phyloP scores from a whole-genome alignment of 1,140 invertebrate species.

The Polypedilum vanderplanki region DNA sequence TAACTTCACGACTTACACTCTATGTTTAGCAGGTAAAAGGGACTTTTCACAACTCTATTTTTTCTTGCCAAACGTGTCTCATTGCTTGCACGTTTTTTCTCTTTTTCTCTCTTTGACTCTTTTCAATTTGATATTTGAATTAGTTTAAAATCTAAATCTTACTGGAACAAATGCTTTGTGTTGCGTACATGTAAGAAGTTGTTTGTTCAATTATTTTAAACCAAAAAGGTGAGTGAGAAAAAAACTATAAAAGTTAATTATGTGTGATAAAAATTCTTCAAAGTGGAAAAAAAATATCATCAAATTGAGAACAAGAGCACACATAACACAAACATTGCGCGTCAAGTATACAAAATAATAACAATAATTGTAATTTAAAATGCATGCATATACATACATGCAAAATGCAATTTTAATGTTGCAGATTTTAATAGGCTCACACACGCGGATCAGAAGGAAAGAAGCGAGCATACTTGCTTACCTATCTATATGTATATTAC shows the following conservation, averaged over 20 bases:
- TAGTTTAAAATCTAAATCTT: not conserved
- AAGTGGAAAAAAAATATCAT: too few species aligned
- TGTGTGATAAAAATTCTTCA: too few species aligned
- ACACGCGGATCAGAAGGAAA: not conserved
- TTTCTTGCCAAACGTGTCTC: not conserved
- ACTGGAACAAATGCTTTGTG: too few species aligned
- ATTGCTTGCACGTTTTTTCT: constrained; percentile 5
- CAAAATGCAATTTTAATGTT: constrained; percentile 27
- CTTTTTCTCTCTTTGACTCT: too few species aligned
- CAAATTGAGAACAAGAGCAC: too few species aligned
- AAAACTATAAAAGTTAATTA: too few species aligned
- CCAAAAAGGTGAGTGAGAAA: too few species aligned
- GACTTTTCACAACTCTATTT: not conserved
- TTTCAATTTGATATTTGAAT: constrained; percentile 6
- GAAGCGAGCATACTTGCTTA: not conserved
- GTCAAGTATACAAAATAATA: not conserved
- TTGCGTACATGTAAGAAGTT: too few species aligned
- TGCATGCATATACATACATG: not conserved
- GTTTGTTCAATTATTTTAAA: too few species aligned
- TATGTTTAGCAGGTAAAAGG: not conserved
- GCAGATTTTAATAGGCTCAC: constrained; percentile 9
- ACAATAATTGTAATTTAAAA: constrained; percentile 24
- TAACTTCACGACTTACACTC: constrained; percentile 10
- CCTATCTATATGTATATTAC: too few species aligned
- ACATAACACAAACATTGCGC: too few species aligned